Evolutionary conservation across 2,888 invertebrate genomes (phyloP), one percentile per base, ranked within the genome.

Genomic region (Spisula subtruncata): DNA sequence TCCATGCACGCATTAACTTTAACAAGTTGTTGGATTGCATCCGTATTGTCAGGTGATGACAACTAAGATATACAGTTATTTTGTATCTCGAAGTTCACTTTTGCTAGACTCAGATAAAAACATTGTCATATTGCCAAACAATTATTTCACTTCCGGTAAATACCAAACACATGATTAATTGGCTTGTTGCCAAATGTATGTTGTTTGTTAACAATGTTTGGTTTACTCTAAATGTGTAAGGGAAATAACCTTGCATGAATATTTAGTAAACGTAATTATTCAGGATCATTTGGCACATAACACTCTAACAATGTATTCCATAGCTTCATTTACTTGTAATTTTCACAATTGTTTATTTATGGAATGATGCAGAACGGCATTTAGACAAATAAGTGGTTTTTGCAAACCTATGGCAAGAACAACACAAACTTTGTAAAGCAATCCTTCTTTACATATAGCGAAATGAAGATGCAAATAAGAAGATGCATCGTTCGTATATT

Each of bases 111-210:
- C 60, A 25, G 60, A 66, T 66, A 66, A 66, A n/a, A 66, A 66
- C 60, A n/a, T 66, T 66, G 60, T 66, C 60, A 66, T 66, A 66
- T 5, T 66, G 60, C 60, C 60, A 66, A 66, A 66, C 60, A 25
- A 66, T 66, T 10, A 66, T 25, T n/a, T 66, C 20, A 25, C 60
- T 66, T 66, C 60, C 60, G 60, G 60, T 25, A 10, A 66, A 25
- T 66, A 66, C 25, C 60, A 25, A n/a, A 25, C 60, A 66, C 60
- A 25, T 66, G 60, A 66, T n/a, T 0, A 25, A 0, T 66, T 66
- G 60, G 60, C 25, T 66, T n/a, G 12, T 0, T 1, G 60, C 60
- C 60, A 66, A 66, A 66, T 41, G 4, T 10, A 66, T 25, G 60
- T 25, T 66, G 60, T 66, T 66, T 66, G 60, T 66, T 25, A 66